phyloP scores from a whole-genome alignment of 92 coral and sea anemone genomes.

The Paramuricea clavata region DNA sequence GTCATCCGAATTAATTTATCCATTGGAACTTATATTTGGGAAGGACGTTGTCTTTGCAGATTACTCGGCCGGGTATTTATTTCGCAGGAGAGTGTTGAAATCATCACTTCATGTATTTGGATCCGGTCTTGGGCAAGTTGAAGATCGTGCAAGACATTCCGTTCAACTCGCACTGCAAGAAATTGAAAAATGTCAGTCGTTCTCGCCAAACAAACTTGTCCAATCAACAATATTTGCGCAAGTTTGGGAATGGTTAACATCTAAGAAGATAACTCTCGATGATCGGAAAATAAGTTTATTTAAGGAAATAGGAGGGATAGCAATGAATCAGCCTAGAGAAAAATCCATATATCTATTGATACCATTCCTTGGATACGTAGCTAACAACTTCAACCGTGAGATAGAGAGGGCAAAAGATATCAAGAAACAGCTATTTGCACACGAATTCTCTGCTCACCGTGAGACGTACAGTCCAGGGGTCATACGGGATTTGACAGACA shows the following conservation, averaged over 20 bases:
- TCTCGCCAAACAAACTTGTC: conserved; percentile 8
- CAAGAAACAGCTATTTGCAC: conserved; percentile 48
- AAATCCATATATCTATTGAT: conserved; percentile 24
- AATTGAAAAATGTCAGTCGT: background rate
- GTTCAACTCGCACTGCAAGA: background rate
- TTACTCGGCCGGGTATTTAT: too few relatives aligned
- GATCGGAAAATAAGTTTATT: background rate
- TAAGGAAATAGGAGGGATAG: background rate
- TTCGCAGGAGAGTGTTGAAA: background rate
- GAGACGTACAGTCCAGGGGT: conserved; percentile 47
- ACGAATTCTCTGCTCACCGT: conserved; percentile 44
- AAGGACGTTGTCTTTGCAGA: conserved; percentile 27
- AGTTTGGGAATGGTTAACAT: conserved; percentile 22
- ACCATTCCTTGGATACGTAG: conserved; percentile 32
- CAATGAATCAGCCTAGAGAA: background rate
- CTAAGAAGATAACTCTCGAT: background rate
- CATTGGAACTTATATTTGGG: conserved; percentile 19
- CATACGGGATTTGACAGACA: too few relatives aligned
- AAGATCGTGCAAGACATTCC: background rate
- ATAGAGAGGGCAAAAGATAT: too few relatives aligned
- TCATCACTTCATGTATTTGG: conserved; percentile 11
- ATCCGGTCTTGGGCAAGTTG: too few relatives aligned
- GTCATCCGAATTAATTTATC: conserved; percentile 36
- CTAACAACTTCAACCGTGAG: conserved; percentile 15
- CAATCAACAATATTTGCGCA: background rate